Percentiles rank a stretch among this genome's conserved stretches.
These are phyloP conservation scores for Phalera bucephala DNA, from an alignment of 2,888 invertebrate genomes.

Conservation along the genomic window DNA sequence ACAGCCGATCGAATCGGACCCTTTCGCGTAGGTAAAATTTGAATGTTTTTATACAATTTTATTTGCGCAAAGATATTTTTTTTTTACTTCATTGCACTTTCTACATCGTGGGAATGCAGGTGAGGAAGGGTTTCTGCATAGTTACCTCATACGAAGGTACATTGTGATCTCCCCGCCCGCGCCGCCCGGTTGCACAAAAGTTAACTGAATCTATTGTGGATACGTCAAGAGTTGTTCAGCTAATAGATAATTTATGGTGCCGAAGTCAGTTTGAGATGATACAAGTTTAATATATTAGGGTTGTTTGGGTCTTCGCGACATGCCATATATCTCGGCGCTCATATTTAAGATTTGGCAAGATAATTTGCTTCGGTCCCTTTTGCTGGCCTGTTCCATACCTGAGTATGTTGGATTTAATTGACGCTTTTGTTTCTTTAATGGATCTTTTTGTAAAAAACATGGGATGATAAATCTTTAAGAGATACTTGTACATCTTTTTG, in stretches of 20 bases:
- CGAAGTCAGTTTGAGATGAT: conserved; percentile 52
- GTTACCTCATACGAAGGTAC: conserved; percentile 27
- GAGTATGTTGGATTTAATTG: conserved; percentile 26
- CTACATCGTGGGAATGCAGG: conserved; percentile 82
- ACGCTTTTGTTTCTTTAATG: conserved; percentile 23
- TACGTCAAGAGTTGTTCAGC: conserved; percentile 74
- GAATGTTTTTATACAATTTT: conserved; percentile 70
- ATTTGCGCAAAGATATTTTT: conserved; percentile 71
- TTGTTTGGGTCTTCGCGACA: conserved; percentile 55
- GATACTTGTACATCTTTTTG: too few species aligned
- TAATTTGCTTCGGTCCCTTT: conserved; percentile 55
- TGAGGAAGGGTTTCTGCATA: conserved; percentile 72
- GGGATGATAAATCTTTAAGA: conserved; percentile 22
- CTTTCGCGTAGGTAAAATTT: conserved; percentile 61
- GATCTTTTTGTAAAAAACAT: conserved; percentile 17
- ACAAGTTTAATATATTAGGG: conserved; percentile 73
- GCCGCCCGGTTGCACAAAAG: conserved; percentile 75
- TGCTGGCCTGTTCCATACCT: conserved; percentile 29
- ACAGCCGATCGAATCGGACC: conserved; percentile 55
- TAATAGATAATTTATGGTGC: conserved; percentile 81
- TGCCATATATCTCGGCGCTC: conserved; percentile 48
- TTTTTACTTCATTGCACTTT: conserved; percentile 65
- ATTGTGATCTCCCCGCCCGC: conserved; percentile 55
- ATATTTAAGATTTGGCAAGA: conserved; percentile 61
- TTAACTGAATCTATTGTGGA: conserved; percentile 70